A percentile compares a stretch with the other conserved stretches of the same genome.
These are phyloP conservation scores for Drosophila pachea DNA, from an alignment of 1,140 invertebrate genomes.

Conservation along the genomic window DNA sequence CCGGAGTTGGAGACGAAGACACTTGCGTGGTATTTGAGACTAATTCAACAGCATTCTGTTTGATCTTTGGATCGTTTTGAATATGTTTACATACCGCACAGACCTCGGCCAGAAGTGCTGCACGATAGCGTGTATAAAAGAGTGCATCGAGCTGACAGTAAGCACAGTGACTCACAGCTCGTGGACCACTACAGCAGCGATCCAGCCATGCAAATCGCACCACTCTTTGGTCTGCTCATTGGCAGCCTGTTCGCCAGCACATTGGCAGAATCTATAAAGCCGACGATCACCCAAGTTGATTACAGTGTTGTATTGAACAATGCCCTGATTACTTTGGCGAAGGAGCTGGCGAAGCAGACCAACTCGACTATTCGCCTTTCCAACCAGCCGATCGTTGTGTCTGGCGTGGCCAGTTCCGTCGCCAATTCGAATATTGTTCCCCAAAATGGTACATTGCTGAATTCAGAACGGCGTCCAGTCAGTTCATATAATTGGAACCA, in stretches of 20 bases:
- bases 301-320: not conserved
- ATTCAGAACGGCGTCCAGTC: too few relatives aligned
- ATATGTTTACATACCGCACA: not conserved
- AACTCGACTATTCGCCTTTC: constrained; percentile 10
- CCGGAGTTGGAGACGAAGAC: too few relatives aligned
- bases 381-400: constrained; percentile 11
- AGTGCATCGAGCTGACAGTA: not conserved
- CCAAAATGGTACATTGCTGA: not conserved
- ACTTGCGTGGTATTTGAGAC: too few relatives aligned
- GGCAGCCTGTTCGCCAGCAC: constrained; percentile 24
- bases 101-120: not conserved
- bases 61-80: constrained; percentile 3
- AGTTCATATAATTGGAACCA: too few relatives aligned
- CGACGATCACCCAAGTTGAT: not conserved
- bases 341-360: constrained; percentile 1
- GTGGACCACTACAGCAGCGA: not conserved
- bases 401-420: constrained; percentile 16
- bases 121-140: constrained; percentile 16
- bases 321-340: constrained; percentile 14
- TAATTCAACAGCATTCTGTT: not conserved
- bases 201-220: constrained; percentile 24
- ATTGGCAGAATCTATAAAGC: not conserved
- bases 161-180: constrained; percentile 24
- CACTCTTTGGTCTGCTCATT: constrained; percentile 17
- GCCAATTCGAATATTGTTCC: constrained; percentile 4